Conservation (phyloP, 2,888 invertebrate genomes). For the Arenicola marina region DNA sequence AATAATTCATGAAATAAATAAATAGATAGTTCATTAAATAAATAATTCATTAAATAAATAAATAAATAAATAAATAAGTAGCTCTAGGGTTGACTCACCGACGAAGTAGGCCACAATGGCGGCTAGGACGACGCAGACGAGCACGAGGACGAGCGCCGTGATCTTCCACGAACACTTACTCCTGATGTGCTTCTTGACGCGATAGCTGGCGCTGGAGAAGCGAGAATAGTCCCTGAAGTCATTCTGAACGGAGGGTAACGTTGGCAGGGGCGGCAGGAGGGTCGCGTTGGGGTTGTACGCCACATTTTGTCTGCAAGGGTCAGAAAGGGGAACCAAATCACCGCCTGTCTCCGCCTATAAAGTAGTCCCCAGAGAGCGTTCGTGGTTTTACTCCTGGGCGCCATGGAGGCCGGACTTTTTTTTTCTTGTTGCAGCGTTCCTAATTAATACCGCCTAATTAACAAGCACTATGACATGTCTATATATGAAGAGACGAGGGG, state of each 20-base stretch:
- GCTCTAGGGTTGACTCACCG: constrained; percentile 17
- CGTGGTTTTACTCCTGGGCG: too few species aligned
- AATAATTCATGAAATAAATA: too few species aligned
- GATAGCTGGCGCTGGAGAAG: constrained; percentile 48
- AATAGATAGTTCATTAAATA: too few species aligned
- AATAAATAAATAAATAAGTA: neutral
- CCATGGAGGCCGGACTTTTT: too few species aligned
- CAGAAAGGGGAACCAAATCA: neutral
- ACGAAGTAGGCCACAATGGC: constrained; percentile 63
- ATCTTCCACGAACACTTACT: constrained; percentile 89
- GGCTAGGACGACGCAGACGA: constrained; percentile 85
- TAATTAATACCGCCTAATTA: too few species aligned
- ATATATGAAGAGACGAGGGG: too few species aligned
- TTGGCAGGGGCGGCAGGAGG: constrained; percentile 26
- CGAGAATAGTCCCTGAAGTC: constrained; percentile 54
- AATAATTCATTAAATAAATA: neutral
- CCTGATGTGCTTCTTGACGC: constrained; percentile 56
- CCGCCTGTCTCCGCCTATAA: too few species aligned
- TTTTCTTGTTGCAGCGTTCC: too few species aligned
- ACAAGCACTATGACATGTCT: too few species aligned
- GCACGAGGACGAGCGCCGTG: constrained; percentile 89
- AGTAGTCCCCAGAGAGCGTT: too few species aligned
- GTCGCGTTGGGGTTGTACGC: constrained; percentile 21
- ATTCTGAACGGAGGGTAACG: constrained; percentile 37
- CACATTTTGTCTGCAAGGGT: constrained; percentile 20